phyloP scores from a whole-genome alignment of 2,888 invertebrate genomes.

The Apantesis nais region DNA sequence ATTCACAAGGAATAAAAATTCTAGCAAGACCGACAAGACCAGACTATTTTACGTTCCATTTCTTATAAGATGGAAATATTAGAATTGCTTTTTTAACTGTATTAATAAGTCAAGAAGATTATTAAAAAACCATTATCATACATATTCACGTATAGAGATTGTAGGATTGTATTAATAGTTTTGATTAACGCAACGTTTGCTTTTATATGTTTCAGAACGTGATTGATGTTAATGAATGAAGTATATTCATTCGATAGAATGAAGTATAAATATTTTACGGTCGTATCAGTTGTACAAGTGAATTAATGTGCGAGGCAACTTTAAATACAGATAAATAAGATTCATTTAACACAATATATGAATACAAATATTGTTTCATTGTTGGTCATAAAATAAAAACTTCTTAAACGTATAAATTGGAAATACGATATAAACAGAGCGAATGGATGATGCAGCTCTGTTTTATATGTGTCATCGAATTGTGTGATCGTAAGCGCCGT shows the following conservation, averaged over 20 bases:
- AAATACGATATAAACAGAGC: constrained; percentile 59
- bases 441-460: constrained; percentile 59
- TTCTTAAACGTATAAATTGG: constrained; percentile 66
- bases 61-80: too few species aligned
- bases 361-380: constrained; percentile 48
- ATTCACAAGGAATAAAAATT: background rate
- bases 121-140: too few species aligned
- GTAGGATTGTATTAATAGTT: background rate
- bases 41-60: background rate
- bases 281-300: constrained; percentile 18
- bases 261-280: constrained; percentile 5
- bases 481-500: constrained; percentile 63
- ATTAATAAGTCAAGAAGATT: too few species aligned
- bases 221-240: background rate
- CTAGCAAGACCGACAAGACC: background rate
- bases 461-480: constrained; percentile 71
- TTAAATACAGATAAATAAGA: constrained; percentile 36
- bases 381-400: constrained; percentile 61
- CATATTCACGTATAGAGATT: background rate
- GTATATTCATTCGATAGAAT: too few species aligned
- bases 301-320: constrained; percentile 39
- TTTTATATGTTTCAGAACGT: background rate
- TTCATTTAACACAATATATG: constrained; percentile 42
- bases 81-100: too few species aligned
- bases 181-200: background rate